Evolutionary conservation across 2,113 vertebrate genomes (phyloP), one percentile per base, ranked within the genome.

Genomic region (Scortum barcoo): DNA sequence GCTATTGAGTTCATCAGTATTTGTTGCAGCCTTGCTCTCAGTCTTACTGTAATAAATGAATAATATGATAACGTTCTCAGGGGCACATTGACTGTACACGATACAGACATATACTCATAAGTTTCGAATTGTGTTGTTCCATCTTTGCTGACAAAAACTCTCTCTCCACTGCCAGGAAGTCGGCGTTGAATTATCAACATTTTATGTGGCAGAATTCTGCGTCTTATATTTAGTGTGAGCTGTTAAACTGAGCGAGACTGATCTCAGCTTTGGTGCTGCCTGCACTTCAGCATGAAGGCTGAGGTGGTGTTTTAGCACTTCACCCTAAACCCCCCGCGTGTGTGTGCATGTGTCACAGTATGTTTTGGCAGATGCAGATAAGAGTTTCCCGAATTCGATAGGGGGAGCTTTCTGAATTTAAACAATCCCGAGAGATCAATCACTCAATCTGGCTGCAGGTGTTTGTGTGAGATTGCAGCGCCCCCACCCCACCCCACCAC

Each of bases 351-450:
- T 36, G 33, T 36, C 3, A 36, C 40, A 26, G 11, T 72, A 11
- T 11, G 38, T 76, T 76, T 84, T 83, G 60, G 51, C 78, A 84
- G 70, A 80, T 78, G 67, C 75, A 84, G 69, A 88, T 80, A 76
- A 57, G 65, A 63, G 20, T 83, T 80, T 84, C 60, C 73, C 63
- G 70, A 79, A 62, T 86, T 82, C 70, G n/a, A 72, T 53, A 38
- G 20, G 20, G 19, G 12, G 14, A 63, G 63, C 11, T 65, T 79
- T 70, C 19, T 33, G 38, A 75, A 65, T 80, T 81, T 50, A 65
- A 86, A 61, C 73, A 76, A 60, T 81, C 86, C 71, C 66, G 2
- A 28, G 72, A 87, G 84, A 84, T 90, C 42, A 84, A 89, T 91
- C 74, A 81, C 48, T 71, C 61, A 24, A 44, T 71, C 17, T 24